These are phyloP conservation scores for Pseudochirops cupreus DNA, from an alignment of 2,797 vertebrate genomes.

Conservation along the genomic window DNA sequence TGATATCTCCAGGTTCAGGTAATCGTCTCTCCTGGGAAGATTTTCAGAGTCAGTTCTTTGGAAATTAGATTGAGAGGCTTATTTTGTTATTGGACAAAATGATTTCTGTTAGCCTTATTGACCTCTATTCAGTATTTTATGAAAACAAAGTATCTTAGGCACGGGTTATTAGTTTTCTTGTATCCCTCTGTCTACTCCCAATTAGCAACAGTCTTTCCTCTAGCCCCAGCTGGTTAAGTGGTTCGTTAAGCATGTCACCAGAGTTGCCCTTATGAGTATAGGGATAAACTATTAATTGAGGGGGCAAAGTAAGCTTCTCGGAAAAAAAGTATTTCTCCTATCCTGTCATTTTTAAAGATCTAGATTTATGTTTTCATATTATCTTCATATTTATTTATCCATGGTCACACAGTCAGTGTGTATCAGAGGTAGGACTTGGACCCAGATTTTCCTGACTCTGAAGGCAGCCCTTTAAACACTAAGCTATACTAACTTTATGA, in stretches of 20 bases:
- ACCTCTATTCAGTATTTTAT: slow-evolving; percentile 1
- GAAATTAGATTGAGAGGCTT: slow-evolving; percentile 26
- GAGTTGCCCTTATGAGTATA: background rate
- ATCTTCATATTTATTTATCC: background rate
- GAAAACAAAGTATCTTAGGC: background rate
- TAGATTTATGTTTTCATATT: background rate
- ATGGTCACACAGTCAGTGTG: background rate
- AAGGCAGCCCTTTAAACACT: background rate
- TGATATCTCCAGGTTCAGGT: slow-evolving; percentile 57
- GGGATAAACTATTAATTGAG: background rate
- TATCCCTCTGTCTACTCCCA: background rate
- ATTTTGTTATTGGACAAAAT: slow-evolving; percentile 4
- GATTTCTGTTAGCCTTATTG: slow-evolving; percentile 49
- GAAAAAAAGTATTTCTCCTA: background rate
- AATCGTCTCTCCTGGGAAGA: slow-evolving; percentile 61
- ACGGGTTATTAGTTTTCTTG: background rate
- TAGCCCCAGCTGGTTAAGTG: background rate
- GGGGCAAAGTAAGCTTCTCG: background rate
- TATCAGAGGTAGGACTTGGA: background rate
- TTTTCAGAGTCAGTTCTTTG: slow-evolving; percentile 44
- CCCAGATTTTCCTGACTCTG: background rate
- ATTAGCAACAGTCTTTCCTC: background rate
- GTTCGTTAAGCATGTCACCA: background rate
- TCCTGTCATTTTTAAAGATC: background rate
- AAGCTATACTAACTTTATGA: background rate